These are phyloP conservation scores for Euphydryas editha DNA, from an alignment of 2,888 invertebrate species.

Conservation along the genomic window DNA sequence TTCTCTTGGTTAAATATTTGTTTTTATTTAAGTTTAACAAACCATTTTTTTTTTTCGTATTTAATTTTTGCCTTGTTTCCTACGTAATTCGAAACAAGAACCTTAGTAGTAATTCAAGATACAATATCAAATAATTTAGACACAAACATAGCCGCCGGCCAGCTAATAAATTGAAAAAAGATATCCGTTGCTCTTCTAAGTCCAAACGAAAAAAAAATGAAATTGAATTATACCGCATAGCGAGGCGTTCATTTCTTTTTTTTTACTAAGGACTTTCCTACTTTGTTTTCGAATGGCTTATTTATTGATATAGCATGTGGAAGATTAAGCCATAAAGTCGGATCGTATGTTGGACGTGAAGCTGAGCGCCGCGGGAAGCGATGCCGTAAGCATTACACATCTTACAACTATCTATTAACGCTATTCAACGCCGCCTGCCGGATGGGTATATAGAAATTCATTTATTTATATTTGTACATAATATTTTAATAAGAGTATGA, in stretches of 20 bases:
- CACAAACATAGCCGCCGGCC: conserved; percentile 34
- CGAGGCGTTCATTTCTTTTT: conserved; percentile 39
- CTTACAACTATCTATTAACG: conserved; percentile 63
- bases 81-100: conserved; percentile 20
- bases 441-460: conserved; percentile 10
- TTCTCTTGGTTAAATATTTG: too few relatives aligned
- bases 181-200: conserved; percentile 41
- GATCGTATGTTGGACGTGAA: conserved; percentile 61
- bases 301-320: conserved; percentile 75
- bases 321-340: conserved; percentile 80
- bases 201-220: conserved; percentile 42
- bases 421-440: conserved; percentile 34
- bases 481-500: neutral
- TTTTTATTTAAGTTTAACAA: neutral
- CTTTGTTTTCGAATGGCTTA: conserved; percentile 66
- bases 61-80: conserved; percentile 1
- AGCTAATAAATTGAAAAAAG: conserved; percentile 45
- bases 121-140: conserved; percentile 39
- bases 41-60: neutral
- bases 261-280: conserved; percentile 47
- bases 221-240: conserved; percentile 44
- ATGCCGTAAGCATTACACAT: conserved; percentile 64
- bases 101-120: conserved; percentile 26
- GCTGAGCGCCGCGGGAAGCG: conserved; percentile 74
- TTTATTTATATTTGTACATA: conserved; percentile 5